These are phyloP conservation scores for Tapera naevia DNA, from an alignment of 2,797 vertebrate genomes.

Conservation along the genomic window DNA sequence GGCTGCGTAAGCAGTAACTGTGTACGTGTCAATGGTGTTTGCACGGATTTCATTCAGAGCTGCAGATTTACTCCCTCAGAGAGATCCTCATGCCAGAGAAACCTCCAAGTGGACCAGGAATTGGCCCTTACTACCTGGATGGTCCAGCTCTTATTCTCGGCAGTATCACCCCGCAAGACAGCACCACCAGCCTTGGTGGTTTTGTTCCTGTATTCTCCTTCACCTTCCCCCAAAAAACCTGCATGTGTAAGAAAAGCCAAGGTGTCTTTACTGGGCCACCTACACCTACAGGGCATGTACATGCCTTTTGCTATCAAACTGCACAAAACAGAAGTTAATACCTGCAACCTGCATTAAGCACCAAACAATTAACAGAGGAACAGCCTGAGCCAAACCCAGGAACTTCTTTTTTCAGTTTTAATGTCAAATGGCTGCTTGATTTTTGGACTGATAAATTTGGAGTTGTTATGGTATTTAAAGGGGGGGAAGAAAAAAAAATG, in stretches of 20 bases:
- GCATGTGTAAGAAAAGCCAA: neutral
- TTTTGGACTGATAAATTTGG: conserved; percentile 41
- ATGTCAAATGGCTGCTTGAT: conserved; percentile 53
- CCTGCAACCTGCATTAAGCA: neutral
- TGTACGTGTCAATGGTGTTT: accelerated
- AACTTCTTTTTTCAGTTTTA: conserved; percentile 63
- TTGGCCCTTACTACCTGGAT: neutral
- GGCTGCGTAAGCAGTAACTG: neutral
- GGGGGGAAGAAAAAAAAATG: neutral
- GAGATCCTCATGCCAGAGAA: neutral
- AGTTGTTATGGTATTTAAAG: conserved; percentile 48
- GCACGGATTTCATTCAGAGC: neutral
- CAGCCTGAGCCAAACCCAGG: conserved; percentile 39
- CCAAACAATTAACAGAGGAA: neutral
- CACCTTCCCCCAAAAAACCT: neutral
- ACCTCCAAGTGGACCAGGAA: neutral
- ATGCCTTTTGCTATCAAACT: neutral
- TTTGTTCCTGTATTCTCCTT: neutral
- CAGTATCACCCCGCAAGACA: neutral
- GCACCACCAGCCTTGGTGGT: neutral
- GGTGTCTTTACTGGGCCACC: neutral
- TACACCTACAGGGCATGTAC: neutral
- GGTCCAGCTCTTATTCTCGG: neutral
- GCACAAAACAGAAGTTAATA: neutral
- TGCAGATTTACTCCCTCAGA: neutral